Evolutionary conservation across 2,797 vertebrate genomes (phyloP), one percentile per base, ranked within the genome.

Genomic region (Tachyglossus aculeatus): DNA sequence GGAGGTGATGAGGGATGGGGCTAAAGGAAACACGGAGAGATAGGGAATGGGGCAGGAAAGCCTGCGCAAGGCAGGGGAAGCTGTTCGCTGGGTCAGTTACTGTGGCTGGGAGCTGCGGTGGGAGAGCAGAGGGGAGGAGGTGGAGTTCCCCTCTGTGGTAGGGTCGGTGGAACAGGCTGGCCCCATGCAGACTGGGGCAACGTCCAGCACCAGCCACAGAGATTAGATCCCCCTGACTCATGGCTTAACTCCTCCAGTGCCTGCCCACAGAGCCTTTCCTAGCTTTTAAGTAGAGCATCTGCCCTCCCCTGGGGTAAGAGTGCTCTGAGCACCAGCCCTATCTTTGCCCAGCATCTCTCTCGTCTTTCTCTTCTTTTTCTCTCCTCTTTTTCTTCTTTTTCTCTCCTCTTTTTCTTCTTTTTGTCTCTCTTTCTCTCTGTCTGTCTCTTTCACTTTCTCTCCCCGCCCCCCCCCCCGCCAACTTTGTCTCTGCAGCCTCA

Each of bases 131-230:
- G 34, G 44, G 50, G 60, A n/a, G 51, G 31, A 63, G 29, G 60
- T 14, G 31, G 47, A 37, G 25, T 40, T 14, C 40, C 51, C 54
- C 11, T 24, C 34, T 55, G 74, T 67, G 41, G 70, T 78, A 63
- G 77, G 67, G 74, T 86, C 84, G 82, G 77, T 78, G 82, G 80
- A 84, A 86, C 78, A 82, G 60, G 51, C 72, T 79, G 27, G n/a
- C 52, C 71, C 8, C 67, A 64, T 69, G 51, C 43, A 45, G 31
- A 64, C 61, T 76, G n/a, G n/a, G n/a, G n/a, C 58, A 44, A 54
- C 58, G 74, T 75, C 80, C 80, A 83, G 73, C 14, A n/a, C 47
- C 52, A 83, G 65, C 70, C 82, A 72, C 80, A 68, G 75, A 73
- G 59, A 72, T 45, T 58, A n/a, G 67, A 52, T 48, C 43, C 45